Base-by-base conservation (phyloP, 1,140 invertebrate species). In the Heterodera carotae region DNA sequence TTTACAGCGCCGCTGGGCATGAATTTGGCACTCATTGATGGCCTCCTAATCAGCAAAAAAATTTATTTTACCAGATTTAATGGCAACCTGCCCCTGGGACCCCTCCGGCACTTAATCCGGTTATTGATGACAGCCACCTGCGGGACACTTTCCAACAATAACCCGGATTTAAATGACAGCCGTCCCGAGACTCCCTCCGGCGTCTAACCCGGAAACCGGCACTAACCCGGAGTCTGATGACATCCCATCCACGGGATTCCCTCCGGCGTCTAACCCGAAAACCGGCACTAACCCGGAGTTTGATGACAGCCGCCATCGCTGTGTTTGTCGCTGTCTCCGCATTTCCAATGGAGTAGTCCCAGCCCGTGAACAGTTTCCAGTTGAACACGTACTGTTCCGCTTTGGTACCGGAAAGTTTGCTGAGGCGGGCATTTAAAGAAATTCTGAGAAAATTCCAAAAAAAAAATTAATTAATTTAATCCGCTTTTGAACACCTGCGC, bases 361-460 rank as follows among this genome's bases (percentile, higher is more conserved):
- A 98, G 7, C 94, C 94, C 6, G 94, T 96, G 88, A 97, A 97
- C 1, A 97, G 89, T 89, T 96, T 96, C 95, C 96, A 98, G 0
- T 94, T 93, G 87, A 98, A 98, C 39, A 93, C 91, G 84, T 93
- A 97, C 89, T 97, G 94, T 87, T 98, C 95, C 83, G 96, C 94
- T 86, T 97, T 97, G 88, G 95, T 94, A 8, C 84, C 83, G 0
- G 94, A 94, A 76, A 97, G 87, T 89, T 97, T 97, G 67, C 93
- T 95, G 90, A 94, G 92, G 76, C 94, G 90, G 0, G 95, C 94
- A 89, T 98, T 98, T 86, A 93, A 91, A 1, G 96, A 95, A 95
- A 98, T 98, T 34, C 81, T 83, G 25, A 39, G 67, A 60, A 15
- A n/a, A 36, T 8, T 25, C 5, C 22, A 69, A 31, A 25, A 36